Evolutionary conservation across 2,113 vertebrate genomes (phyloP).

Genomic region (Heterotis niloticus): DNA sequence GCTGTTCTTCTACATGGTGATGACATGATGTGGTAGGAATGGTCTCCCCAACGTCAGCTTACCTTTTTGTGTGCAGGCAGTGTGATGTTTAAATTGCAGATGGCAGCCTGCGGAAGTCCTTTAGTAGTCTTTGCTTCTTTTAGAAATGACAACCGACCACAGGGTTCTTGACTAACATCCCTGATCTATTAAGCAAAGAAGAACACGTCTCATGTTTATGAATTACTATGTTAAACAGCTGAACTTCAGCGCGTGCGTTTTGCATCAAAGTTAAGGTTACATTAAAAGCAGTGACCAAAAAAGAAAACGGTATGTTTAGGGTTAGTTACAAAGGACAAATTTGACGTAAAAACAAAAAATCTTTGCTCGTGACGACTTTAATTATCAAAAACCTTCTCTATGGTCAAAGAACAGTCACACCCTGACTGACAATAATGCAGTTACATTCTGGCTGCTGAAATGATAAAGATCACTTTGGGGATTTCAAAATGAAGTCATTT

Average conservation of each 20-base stretch:
- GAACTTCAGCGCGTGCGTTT: too few species aligned
- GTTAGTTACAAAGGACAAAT: too few species aligned
- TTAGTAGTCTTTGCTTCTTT: conserved; percentile 88
- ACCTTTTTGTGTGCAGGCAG: conserved; percentile 96
- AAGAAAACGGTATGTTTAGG: too few species aligned
- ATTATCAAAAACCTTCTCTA: too few species aligned
- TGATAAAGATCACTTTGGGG: too few species aligned
- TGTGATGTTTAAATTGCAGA: conserved; percentile 98
- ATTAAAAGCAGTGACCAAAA: too few species aligned
- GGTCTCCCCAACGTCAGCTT: conserved; percentile 45
- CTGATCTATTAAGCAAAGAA: conserved; percentile 70
- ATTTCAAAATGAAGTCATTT: too few species aligned
- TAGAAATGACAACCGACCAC: conserved; percentile 91
- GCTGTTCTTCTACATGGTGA: conserved; percentile 53
- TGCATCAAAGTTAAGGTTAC: too few species aligned
- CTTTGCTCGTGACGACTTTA: too few species aligned
- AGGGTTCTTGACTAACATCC: conserved; percentile 93
- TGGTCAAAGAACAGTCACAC: too few species aligned
- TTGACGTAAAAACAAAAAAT: too few species aligned
- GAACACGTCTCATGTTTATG: neutral
- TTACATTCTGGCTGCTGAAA: neutral
- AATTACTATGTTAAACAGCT: neutral
- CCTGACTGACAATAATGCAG: too few species aligned
- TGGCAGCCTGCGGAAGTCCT: conserved; percentile 85
- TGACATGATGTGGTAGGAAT: conserved; percentile 61